phyloP scores from a whole-genome alignment of 30 jellyfish, hydroid and myxozoan species.

The Clytia hemisphaerica region DNA sequence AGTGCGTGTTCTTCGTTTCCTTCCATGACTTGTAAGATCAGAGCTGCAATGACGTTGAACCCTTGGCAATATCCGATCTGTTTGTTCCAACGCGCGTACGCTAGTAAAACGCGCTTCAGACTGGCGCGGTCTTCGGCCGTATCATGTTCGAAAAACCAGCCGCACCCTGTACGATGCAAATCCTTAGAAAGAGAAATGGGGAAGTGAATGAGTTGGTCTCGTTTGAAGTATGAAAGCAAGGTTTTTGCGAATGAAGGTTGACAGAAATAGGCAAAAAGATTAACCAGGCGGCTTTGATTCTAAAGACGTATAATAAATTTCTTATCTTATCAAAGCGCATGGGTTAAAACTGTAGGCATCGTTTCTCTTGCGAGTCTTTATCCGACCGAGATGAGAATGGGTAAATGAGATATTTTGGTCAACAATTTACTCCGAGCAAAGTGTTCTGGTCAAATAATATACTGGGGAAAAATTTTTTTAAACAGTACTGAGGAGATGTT shows the following conservation, averaged over 20 bases:
- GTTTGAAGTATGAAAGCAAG: no score
- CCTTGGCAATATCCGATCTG: slow-evolving; percentile 96
- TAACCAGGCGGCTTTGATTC: no score
- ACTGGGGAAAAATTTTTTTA: background rate
- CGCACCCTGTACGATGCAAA: slow-evolving; percentile 93
- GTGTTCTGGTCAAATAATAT: background rate
- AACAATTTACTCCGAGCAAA: background rate
- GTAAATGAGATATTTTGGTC: no score
- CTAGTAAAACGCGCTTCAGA: slow-evolving; percentile 76
- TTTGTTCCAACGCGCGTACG: slow-evolving; percentile 97
- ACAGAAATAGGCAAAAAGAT: no score
- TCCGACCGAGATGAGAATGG: no score
- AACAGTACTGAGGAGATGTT: no score
- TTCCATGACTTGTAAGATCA: slow-evolving; percentile 84
- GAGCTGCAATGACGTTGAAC: slow-evolving; percentile 93
- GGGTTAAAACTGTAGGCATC: no score
- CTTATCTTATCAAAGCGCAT: no score
- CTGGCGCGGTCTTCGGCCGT: slow-evolving; percentile 97
- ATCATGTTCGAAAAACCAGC: slow-evolving; percentile 95
- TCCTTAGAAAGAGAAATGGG: slow-evolving; percentile 41
- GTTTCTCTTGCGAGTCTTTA: no score
- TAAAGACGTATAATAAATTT: no score
- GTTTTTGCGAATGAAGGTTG: no score
- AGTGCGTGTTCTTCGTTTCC: slow-evolving; percentile 96
- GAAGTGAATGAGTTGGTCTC: no score